Evolutionary conservation across 2,888 invertebrate genomes (phyloP).

Genomic region (Clunio marinus): DNA sequence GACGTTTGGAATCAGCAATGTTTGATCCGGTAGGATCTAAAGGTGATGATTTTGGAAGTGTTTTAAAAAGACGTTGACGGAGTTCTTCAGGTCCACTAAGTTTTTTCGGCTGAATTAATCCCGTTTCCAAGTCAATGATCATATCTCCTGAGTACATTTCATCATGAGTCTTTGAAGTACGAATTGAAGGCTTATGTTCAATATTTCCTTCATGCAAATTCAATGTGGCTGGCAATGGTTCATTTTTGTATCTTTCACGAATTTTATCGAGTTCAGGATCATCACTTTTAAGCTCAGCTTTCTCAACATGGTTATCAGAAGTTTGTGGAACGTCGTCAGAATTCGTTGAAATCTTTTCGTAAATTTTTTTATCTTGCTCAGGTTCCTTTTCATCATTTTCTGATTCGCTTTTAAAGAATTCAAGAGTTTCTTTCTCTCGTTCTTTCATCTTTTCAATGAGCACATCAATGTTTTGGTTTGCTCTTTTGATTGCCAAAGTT

Average conservation of each 20-base stretch:
- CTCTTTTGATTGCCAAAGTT: not conserved
- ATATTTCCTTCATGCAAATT: no score
- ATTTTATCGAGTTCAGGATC: not conserved
- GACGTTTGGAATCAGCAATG: constrained; percentile 53
- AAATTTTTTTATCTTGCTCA: not conserved
- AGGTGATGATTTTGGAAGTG: constrained; percentile 46
- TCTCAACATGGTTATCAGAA: no score
- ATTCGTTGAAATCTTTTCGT: no score
- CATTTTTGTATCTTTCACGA: constrained; percentile 2
- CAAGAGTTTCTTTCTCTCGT: constrained; percentile 68
- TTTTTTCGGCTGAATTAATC: constrained; percentile 48
- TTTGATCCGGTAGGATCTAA: constrained; percentile 40
- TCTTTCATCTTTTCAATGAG: constrained; percentile 56
- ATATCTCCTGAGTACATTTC: constrained; percentile 51
- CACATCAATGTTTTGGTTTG: no score
- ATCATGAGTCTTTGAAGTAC: not conserved
- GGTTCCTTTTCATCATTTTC: not conserved
- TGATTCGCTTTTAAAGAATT: constrained; percentile 68
- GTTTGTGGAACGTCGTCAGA: not conserved
- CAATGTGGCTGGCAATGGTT: no score
- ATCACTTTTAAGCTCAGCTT: no score
- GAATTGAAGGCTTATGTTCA: not conserved
- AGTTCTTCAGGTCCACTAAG: constrained; percentile 62
- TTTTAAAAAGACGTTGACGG: constrained; percentile 67
- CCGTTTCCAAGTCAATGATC: constrained; percentile 61